phyloP scores from a whole-genome alignment of 2,113 vertebrate genomes.

The Megaceryle torquata region DNA sequence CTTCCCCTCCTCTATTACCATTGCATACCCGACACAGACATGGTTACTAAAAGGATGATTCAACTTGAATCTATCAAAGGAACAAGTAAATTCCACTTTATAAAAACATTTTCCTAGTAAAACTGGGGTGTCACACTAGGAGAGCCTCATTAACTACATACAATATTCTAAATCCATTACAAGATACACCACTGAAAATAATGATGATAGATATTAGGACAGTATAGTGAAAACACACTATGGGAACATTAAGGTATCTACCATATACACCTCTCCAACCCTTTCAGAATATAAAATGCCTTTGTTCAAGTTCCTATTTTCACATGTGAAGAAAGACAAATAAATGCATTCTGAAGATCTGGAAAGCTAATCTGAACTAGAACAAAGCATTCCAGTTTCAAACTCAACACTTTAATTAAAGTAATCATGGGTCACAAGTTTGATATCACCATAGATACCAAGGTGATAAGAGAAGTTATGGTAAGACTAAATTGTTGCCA shows the following conservation, averaged over 20 bases:
- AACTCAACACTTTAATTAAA: conserved; percentile 21
- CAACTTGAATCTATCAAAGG: not conserved
- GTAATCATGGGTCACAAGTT: conserved; percentile 10
- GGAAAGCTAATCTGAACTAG: not conserved
- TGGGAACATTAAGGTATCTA: not conserved
- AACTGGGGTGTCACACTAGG: not conserved
- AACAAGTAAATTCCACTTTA: not conserved
- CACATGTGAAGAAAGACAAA: not conserved
- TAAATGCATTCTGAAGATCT: not conserved
- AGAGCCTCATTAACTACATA: not conserved
- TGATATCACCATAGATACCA: conserved; percentile 3
- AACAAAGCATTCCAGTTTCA: conserved; percentile 29
- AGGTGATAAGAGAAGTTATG: not conserved
- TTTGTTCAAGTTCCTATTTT: not conserved
- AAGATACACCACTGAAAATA: not conserved
- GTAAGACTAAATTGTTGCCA: not conserved
- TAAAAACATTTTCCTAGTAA: not conserved
- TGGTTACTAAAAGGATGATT: not conserved
- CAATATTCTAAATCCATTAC: not conserved
- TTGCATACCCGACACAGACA: not conserved
- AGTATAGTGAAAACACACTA: not conserved
- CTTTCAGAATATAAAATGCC: not conserved
- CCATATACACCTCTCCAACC: not conserved
- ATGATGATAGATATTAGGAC: not conserved
- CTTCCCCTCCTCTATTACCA: not conserved